Evolutionary conservation across 2,113 vertebrate genomes (phyloP).

Genomic region (Sinocyclocheilus anophthalmus): DNA sequence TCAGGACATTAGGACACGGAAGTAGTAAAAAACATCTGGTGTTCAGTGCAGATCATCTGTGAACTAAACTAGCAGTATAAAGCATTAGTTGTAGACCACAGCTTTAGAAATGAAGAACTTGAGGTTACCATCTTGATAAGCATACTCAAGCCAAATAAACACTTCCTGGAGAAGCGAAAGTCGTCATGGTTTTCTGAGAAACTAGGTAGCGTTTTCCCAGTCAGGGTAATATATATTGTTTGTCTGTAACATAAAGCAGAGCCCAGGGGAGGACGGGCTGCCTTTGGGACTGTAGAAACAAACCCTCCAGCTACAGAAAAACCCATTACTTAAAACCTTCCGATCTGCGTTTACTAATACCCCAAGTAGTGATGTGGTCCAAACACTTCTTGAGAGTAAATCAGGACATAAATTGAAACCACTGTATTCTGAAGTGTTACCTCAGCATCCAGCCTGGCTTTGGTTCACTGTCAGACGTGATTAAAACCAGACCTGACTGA

Average conservation of each 20-base stretch:
- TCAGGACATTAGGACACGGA: neutral
- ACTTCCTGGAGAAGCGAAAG: constrained; percentile 14
- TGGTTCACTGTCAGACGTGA: constrained; percentile 7
- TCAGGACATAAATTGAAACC: neutral
- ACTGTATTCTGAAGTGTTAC: constrained; percentile 15
- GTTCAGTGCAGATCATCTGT: neutral
- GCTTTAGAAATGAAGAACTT: neutral
- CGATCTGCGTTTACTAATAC: neutral
- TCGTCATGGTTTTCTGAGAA: neutral
- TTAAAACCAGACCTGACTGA: constrained; percentile 37
- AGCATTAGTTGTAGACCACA: neutral
- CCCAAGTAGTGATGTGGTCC: neutral
- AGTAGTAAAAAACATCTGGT: neutral
- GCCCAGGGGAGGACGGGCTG: neutral
- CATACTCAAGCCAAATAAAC: neutral
- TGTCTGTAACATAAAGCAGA: constrained; percentile 8
- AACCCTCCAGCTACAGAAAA: neutral
- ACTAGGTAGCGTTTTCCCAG: neutral
- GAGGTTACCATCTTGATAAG: neutral
- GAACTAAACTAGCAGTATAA: neutral
- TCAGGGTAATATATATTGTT: neutral
- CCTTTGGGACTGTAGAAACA: neutral
- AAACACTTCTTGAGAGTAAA: constrained; percentile 9
- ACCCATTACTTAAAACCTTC: neutral
- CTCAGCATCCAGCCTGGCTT: constrained; percentile 23